Evolutionary conservation across 2,113 vertebrate species (phyloP).

Genomic region (Brienomyrus brachyistius): DNA sequence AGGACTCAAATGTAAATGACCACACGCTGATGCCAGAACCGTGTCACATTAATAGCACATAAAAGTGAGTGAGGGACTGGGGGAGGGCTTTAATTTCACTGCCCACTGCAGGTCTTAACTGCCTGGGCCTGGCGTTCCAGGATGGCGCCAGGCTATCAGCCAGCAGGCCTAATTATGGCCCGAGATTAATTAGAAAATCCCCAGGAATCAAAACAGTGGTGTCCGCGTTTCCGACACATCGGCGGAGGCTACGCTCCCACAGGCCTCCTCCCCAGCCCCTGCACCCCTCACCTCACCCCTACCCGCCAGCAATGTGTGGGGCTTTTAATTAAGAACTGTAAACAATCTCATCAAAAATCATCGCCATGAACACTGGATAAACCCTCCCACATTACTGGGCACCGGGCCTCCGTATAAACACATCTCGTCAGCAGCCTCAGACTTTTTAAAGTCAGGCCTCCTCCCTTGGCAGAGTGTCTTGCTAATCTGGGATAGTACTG

Average conservation of each 20-base stretch:
- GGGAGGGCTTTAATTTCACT: constrained; percentile 9
- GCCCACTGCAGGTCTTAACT: constrained; percentile 3
- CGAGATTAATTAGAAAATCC: constrained; percentile 27
- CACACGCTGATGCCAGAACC: constrained; percentile 1
- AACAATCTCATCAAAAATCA: constrained; percentile 26
- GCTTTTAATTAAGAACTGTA: constrained; percentile 28
- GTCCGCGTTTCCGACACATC: constrained; percentile 18
- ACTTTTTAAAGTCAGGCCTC: not conserved
- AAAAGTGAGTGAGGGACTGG: constrained; percentile 6
- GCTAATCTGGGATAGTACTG: not conserved
- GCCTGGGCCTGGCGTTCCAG: constrained; percentile 12
- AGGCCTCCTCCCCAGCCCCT: not conserved
- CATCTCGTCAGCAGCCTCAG: not conserved
- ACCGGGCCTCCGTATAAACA: not conserved
- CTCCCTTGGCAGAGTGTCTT: not conserved
- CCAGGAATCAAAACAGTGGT: constrained; percentile 18
- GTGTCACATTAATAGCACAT: constrained; percentile 24
- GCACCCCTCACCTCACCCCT: not conserved
- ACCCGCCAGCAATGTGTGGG: not conserved
- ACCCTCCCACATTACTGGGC: constrained; percentile 10
- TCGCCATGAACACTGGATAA: constrained; percentile 1
- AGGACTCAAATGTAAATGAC: constrained; percentile 9
- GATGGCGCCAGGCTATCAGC: constrained; percentile 18
- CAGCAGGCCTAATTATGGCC: constrained; percentile 20
- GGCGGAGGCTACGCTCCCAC: constrained; percentile 4